Evolutionary conservation across 2,888 invertebrate genomes (phyloP).

Genomic region (Crioceris asparagi): DNA sequence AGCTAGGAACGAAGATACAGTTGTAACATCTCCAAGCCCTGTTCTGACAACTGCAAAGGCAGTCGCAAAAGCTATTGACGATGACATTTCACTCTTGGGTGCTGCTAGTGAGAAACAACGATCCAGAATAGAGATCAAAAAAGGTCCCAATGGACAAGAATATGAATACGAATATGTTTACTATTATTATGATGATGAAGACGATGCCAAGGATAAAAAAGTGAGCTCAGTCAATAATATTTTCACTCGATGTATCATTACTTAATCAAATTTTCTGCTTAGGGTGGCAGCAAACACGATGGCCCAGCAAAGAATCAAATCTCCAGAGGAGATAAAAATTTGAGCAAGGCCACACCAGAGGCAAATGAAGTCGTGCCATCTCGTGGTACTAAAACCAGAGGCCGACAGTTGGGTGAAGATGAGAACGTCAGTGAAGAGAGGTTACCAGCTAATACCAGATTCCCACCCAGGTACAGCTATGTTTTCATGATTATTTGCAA

Average conservation of each 20-base stretch:
- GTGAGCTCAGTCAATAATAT: constrained; percentile 10
- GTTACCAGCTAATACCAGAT: constrained; percentile 74
- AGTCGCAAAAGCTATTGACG: constrained; percentile 22
- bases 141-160: constrained; percentile 81
- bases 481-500: no score
- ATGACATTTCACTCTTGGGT: constrained; percentile 30
- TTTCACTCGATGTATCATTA: constrained; percentile 3
- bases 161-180: constrained; percentile 89
- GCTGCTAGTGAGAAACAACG: constrained; percentile 59
- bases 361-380: constrained; percentile 56
- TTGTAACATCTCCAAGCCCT: constrained; percentile 46
- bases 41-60: constrained; percentile 43
- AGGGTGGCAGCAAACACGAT: constrained; percentile 37
- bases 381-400: constrained; percentile 24
- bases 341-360: constrained; percentile 42
- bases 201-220: constrained; percentile 36
- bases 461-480: constrained; percentile 16
- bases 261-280: not conserved
- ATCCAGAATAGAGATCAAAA: constrained; percentile 71
- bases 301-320: constrained; percentile 46
- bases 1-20: constrained; percentile 25
- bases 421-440: constrained; percentile 48
- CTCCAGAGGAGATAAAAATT: constrained; percentile 26
- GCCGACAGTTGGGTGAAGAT: constrained; percentile 36
- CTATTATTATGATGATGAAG: constrained; percentile 79